Base-by-base conservation (phyloP, 2,113 vertebrate genomes). In the Crotalus tigris region DNA sequence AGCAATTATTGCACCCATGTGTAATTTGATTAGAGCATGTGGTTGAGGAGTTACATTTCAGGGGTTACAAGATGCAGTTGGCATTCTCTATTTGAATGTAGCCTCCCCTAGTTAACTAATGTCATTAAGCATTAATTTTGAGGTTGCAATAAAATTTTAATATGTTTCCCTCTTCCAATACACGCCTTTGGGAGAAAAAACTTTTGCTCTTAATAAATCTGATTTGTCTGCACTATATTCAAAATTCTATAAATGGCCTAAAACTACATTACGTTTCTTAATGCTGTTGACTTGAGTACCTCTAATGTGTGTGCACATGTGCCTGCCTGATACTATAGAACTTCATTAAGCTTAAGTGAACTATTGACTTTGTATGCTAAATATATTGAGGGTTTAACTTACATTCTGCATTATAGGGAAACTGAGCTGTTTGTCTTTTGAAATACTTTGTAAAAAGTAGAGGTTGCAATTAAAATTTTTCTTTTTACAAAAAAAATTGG, bases 381-480 rank as follows among this genome's bases (percentile, higher is more conserved):
- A 58, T 96, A 57, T 93, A 95, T 93, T 95, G 96, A 95, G 91
- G 95, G 90, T 9, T 94, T 93, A 94, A 94, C 46, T 92, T 87
- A 92, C 91, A 93, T 92, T 97, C 91, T 94, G 75, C 92, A 2
- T 95, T 85, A 85, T 91, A 96, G 96, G 93, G 94, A 96, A 96
- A 93, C 89, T 29, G 61, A 95, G 91, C 87, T 97, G 59, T 86
- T 88, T 92, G 96, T 96, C 96, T 95, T 93, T 95, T 94, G 90
- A 95, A 96, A 91, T 96, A 95, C 94, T 91, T 92, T 96, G 51
- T 96, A 92, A 94, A 93, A 93, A 81, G 53, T 57, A 61, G 91
- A 96, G 64, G 61, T 96, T 95, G 92, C 95, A 94, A 95, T 97
- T 97, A 97, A 96, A 97, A 91, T 94, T 93, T 96, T 92, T 94